Conservation (phyloP, 1,140 invertebrate species). For the Orchestia grillus region DNA sequence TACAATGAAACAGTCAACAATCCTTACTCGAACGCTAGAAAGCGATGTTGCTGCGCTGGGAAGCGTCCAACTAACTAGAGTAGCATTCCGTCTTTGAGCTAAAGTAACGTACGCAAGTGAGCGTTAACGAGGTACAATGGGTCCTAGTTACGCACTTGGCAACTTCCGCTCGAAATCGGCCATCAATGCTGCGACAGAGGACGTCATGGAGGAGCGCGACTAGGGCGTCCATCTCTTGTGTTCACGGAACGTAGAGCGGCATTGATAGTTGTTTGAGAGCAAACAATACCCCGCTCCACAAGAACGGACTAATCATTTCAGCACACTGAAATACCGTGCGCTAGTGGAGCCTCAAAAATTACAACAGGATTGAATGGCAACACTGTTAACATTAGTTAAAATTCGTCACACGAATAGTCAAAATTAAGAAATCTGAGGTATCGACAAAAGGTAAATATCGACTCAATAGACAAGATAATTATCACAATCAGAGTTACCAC, state of each 20-base stretch:
- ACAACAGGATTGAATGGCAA: background rate
- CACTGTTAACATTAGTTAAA: background rate
- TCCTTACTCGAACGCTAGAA: background rate
- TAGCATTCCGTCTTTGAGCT: background rate
- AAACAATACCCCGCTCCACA: background rate
- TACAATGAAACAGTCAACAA: conserved; percentile 4
- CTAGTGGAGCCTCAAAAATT: background rate
- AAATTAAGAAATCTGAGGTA: background rate
- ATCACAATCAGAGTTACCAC: background rate
- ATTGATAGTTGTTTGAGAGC: background rate
- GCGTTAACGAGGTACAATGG: background rate
- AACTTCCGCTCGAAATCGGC: background rate
- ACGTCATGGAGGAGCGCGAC: background rate
- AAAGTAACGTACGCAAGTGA: background rate
- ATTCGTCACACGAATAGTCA: background rate
- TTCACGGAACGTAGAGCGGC: background rate
- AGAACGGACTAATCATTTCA: background rate
- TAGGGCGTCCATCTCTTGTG: background rate
- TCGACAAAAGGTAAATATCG: background rate
- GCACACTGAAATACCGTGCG: background rate
- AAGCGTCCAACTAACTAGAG: background rate
- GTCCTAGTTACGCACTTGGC: background rate
- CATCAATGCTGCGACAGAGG: background rate
- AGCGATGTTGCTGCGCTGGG: background rate
- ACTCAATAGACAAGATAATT: background rate